Conservation (phyloP, 2,888 invertebrate genomes). For the Eucera pruinosa region DNA sequence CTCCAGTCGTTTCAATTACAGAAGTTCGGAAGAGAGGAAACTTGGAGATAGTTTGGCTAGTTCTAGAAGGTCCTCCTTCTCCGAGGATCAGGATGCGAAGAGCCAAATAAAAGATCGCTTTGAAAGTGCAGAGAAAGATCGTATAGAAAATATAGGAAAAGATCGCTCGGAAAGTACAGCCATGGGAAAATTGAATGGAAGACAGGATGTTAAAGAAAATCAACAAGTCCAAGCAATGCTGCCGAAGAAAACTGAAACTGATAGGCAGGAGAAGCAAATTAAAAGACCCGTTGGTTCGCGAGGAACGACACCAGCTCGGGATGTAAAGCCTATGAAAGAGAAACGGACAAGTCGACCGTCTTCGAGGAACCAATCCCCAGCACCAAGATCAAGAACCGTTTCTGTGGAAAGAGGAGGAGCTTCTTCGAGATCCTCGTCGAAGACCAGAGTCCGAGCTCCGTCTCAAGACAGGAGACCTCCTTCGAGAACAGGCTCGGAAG, state of each 20-base stretch:
- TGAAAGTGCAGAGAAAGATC: too few species aligned
- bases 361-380: constrained; percentile 76
- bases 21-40: constrained; percentile 48
- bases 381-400: constrained; percentile 71
- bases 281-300: constrained; percentile 59
- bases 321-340: constrained; percentile 52
- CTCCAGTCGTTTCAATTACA: constrained; percentile 81
- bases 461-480: constrained; percentile 64
- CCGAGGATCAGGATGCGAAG: constrained; percentile 55
- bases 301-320: constrained; percentile 65
- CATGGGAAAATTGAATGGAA: background rate
- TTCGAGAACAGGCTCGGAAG: constrained; percentile 64
- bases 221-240: constrained; percentile 55
- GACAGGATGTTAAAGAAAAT: constrained; percentile 16
- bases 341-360: constrained; percentile 61
- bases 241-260: constrained; percentile 21
- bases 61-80: constrained; percentile 59
- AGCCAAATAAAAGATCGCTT: constrained; percentile 9
- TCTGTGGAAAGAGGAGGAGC: constrained; percentile 67
- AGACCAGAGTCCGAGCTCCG: constrained; percentile 66
- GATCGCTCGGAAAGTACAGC: background rate
- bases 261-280: constrained; percentile 1
- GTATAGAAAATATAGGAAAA: too few species aligned
- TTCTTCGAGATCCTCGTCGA: constrained; percentile 77
- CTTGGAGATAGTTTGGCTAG: constrained; percentile 30